Base-by-base conservation (phyloP, 2,888 invertebrate species). In the Pimpla rufipes region DNA sequence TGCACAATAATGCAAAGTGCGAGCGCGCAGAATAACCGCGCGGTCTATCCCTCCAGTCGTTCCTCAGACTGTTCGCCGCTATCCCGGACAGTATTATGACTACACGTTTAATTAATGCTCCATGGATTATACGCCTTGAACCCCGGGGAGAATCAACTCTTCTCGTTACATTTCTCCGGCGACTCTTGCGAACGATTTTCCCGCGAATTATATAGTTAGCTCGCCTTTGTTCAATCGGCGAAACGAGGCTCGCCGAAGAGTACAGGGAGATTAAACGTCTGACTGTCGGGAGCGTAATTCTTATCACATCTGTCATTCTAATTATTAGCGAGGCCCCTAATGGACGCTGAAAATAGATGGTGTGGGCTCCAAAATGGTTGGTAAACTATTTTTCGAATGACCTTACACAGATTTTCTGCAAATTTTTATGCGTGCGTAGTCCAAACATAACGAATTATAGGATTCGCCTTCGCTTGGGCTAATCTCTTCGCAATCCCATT, bases 21-120 rank as follows among this genome's bases (percentile, higher is more conserved):
- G 75, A 77, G 64, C 59, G 45, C 37, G n/a, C n/a, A 21, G 50
- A 79, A 79, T 81, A 66, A 37, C 52, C 73, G 23, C 42, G 75
- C 29, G 75, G 77, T 80, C 59, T 81, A 18, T 52, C 70, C 70
- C 55, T 40, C 29, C 57, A 29, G 67, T 77, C 76, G 59, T 70
- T 80, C 47, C 57, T 70, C 66, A 74, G 73, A 78, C 78, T 50
- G 76, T 71, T 73, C 45, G 57, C 57, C 57, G 62, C 73, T 59
- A 73, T 78, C 50, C 81, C 83, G 87, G 87, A 89, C 88, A 87
- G 85, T 92, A 92, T 92, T 92, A 91, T 92, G 91, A 92, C 91
- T 91, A 91, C 89, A 88, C 84, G 82, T 85, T 87, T 90, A 92
- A 91, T 91, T 90, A 91, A 92, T 92, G 90, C 66, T 64, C 74